phyloP scores from a whole-genome alignment of 2,888 invertebrate species.

The Calephelis perditalis region DNA sequence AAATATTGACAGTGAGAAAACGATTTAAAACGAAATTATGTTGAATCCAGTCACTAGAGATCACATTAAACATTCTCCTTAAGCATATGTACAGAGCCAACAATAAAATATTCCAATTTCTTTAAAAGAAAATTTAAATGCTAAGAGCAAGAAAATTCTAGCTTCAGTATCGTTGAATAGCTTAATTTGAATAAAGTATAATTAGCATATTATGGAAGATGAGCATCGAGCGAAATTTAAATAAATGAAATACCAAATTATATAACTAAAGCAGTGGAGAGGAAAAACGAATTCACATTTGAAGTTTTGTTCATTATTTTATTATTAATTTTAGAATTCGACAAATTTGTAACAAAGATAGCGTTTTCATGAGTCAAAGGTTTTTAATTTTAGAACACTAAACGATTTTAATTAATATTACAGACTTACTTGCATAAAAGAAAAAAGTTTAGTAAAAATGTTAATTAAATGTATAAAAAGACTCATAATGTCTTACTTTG shows the following conservation, averaged over 20 bases:
- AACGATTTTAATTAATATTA: no score
- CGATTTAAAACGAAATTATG: conserved; percentile 5
- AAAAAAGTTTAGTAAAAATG: no score
- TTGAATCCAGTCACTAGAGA: conserved; percentile 4
- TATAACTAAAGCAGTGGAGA: conserved; percentile 3
- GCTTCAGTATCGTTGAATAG: conserved; percentile 2
- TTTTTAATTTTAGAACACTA: no score
- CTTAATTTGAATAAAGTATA: conserved; percentile 10
- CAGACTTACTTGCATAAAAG: no score
- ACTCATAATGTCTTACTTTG: no score
- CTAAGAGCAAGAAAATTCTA: conserved; percentile 4
- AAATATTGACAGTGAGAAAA: conserved; percentile 12
- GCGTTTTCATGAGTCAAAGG: no score
- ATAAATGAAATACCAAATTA: conserved; percentile 9
- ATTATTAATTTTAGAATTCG: neutral
- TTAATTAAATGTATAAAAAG: no score
- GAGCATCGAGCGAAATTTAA: conserved; percentile 5
- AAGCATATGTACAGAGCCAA: neutral
- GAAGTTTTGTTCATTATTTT: neutral
- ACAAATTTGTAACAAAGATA: no score
- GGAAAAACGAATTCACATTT: conserved; percentile 1
- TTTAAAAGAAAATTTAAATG: conserved; percentile 9
- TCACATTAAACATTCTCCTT: conserved; percentile 7
- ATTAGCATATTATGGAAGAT: conserved; percentile 10
- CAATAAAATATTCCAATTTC: conserved; percentile 10